Evolutionary conservation across 2,888 invertebrate genomes (phyloP).

Genomic region (Amblyteles armatorius): DNA sequence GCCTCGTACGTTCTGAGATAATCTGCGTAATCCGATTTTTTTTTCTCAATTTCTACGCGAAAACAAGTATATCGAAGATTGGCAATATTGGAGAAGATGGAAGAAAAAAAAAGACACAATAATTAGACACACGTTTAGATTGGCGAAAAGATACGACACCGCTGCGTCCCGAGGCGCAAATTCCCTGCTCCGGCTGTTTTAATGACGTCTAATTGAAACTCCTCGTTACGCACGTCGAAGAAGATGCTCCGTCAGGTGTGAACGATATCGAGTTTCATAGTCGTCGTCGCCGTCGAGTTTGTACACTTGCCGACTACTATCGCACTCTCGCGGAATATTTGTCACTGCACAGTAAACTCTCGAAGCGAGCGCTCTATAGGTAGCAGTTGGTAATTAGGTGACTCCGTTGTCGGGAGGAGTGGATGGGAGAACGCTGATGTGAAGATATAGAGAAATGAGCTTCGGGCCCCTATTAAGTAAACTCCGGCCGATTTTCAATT

Average conservation of each 20-base stretch:
- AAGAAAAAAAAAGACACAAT: not conserved
- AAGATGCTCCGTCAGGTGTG: slow-evolving; percentile 52
- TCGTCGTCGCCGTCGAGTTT: slow-evolving; percentile 19
- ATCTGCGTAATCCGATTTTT: not conserved
- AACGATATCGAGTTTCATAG: slow-evolving; percentile 51
- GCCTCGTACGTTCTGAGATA: not conserved
- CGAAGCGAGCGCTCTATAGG: not conserved
- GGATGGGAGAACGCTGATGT: slow-evolving; percentile 8
- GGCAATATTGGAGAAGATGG: not conserved
- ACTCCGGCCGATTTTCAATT: slow-evolving; percentile 17
- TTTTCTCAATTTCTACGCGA: not conserved
- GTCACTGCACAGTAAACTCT: not conserved
- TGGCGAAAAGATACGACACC: not conserved
- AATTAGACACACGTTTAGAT: not conserved
- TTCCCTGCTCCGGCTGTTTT: not conserved
- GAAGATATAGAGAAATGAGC: slow-evolving; percentile 5
- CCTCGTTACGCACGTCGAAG: slow-evolving; percentile 33
- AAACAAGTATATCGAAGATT: not conserved
- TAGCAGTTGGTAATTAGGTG: slow-evolving; percentile 48
- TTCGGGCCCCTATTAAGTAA: slow-evolving; percentile 7
- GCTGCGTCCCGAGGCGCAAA: not conserved
- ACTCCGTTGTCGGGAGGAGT: not conserved
- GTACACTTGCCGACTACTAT: slow-evolving; percentile 3
- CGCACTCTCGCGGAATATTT: slow-evolving; percentile 23
- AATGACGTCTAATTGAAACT: slow-evolving; percentile 46